Evolutionary conservation across 2,888 invertebrate genomes (phyloP), one percentile per base, ranked within the genome.

Genomic region (Spisula solida): DNA sequence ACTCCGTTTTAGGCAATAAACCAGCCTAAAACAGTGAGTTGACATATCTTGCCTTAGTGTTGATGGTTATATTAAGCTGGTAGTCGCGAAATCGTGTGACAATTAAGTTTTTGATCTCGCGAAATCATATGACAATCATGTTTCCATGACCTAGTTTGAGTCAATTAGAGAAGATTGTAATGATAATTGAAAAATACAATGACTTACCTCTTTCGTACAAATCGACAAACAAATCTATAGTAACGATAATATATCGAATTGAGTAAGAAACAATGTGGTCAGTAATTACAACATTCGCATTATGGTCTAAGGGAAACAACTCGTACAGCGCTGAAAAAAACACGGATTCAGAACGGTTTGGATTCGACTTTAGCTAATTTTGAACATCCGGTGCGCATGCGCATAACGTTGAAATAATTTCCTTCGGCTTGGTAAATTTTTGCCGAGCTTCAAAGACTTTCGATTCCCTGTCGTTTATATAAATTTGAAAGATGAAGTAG

Each of bases 321-420:
- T 16, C 16, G 51, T 51, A 51, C 51, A 51, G 51, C 51, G 16
- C 41, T 8, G 60, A 25, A 12, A 18, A 1, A 25, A 25, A 4
- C n/a, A 66, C 75, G 75, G 75, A 31, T 18, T 34, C 14, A 18
- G 75, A 75, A 75, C 75, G 75, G 75, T 75, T 75, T 34, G 2
- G 18, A 20, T n/a, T 8, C 2, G 31, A 34, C 25, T 66, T 66
- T 18, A 12, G 12, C 34, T 25, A 18, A 31, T n/a, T 4, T 20
- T 47, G 18, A 18, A 51, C 34, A 25, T 51, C 80, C 48, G 80
- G 51, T 56, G 31, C 81, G 81, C 81, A 81, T 81, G 81, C 81
- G 81, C 81, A 56, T 14, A 25, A n/a, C 41, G 25, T n/a, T 12
- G 14, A 56, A 51, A 81, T 81, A 81, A 81, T 81, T 81, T 81